Conservation (phyloP, 2,797 vertebrate species). For the Antennarius maculatus region DNA sequence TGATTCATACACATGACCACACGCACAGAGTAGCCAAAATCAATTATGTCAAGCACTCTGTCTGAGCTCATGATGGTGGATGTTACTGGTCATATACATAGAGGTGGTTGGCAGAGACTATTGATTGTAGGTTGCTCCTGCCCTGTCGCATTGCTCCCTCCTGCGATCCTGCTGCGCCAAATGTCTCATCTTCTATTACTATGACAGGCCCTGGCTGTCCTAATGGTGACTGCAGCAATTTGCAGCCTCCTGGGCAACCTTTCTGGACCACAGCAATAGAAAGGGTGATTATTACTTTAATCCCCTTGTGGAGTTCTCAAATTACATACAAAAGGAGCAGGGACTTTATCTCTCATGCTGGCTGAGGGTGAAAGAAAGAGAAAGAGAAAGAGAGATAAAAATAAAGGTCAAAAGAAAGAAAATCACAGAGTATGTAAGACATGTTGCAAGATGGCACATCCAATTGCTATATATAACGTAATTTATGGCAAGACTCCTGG, state of each 20-base stretch:
- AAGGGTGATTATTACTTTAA: constrained; percentile 58
- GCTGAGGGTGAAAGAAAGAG: not conserved
- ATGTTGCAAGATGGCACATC: too few species aligned
- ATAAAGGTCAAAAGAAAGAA: constrained; percentile 14
- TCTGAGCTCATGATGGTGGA: constrained; percentile 43
- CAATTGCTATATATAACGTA: too few species aligned
- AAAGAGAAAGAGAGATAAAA: not conserved
- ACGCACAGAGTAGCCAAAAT: constrained; percentile 50
- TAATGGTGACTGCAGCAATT: constrained; percentile 61
- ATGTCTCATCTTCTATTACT: constrained; percentile 59
- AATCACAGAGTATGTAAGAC: not conserved
- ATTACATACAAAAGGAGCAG: constrained; percentile 38
- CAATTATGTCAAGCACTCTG: constrained; percentile 56
- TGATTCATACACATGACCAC: constrained; percentile 42
- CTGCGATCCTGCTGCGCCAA: constrained; percentile 52
- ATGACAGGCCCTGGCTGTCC: constrained; percentile 50
- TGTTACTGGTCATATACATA: constrained; percentile 64
- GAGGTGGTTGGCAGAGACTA: constrained; percentile 61
- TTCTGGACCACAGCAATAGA: constrained; percentile 45
- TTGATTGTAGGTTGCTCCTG: constrained; percentile 66
- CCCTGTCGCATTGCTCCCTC: constrained; percentile 48
- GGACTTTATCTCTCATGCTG: constrained; percentile 20
- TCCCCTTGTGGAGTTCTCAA: constrained; percentile 45
- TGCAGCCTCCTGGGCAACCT: constrained; percentile 52
- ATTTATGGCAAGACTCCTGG: too few species aligned